Evolutionary conservation across 2,113 vertebrate genomes (phyloP), one percentile per base, ranked within the genome.

Genomic region (Oenanthe oenanthe): DNA sequence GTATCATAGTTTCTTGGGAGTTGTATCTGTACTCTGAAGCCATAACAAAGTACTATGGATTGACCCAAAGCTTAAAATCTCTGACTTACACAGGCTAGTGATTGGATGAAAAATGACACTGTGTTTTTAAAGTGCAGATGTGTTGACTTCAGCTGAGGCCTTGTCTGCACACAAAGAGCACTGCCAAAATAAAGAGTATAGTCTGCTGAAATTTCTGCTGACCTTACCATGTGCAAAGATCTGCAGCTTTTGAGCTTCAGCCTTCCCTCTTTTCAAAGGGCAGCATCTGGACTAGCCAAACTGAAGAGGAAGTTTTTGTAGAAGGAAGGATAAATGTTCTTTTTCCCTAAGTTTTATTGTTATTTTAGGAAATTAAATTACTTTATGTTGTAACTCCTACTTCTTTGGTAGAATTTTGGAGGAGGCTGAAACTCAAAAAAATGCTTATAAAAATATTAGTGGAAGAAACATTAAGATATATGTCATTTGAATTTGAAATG

Each of bases 191-290:
- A 95, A 93, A 94, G 86, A 92, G 12, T 78, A 67, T 81, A 84
- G 61, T 92, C 76, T 93, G 91, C 51, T 92, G 73, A 88, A 96
- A 81, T 60, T 83, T 93, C 47, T 93, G 68, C 83, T 95, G 94
- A 92, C 79, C 61, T 93, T 93, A 95, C 57, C 17, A 40, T 32
- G 19, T 38, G 57, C 24, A 81, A 77, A 86, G 61, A 89, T 42
- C 28, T 81, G 36, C 70, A 81, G n/a, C 25, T 87, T 91, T 67
- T 77, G 53, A 74, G 68, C 24, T 84, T 84, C 45, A 71, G 14
- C 14, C 19, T 71, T 93, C 40, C 6, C 5, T 74, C 15, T 78
- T 84, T 84, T 65, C 72, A 91, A 93, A 95, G 89, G 88, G 65
- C 86, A 92, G 21, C 88, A 91, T 87, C 79, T 91, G 83, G 86